phyloP scores from a whole-genome alignment of 2,113 vertebrate genomes.

The Melozone crissalis region DNA sequence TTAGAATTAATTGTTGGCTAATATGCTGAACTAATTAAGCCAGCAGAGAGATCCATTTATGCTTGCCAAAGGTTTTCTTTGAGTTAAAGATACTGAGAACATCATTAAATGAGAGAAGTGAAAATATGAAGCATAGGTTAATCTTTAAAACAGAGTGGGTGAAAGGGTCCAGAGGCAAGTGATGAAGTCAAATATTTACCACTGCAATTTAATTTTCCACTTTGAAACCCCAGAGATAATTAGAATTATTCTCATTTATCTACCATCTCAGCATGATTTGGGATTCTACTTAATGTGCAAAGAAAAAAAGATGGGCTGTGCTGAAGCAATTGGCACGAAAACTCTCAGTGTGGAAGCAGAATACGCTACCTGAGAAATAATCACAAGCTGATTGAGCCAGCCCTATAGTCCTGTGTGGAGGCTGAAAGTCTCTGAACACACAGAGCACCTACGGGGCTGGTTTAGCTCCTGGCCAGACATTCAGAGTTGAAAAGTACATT shows the following conservation, averaged over 20 bases:
- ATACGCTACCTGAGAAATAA: neutral
- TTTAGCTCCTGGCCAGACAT: neutral
- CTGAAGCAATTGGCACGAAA: neutral
- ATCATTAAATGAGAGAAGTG: conserved; percentile 26
- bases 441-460: neutral
- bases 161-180: conserved; percentile 44
- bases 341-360: neutral
- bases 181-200: conserved; percentile 63
- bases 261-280: conserved; percentile 37
- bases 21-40: conserved; percentile 59
- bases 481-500: neutral
- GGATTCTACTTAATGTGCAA: conserved; percentile 8
- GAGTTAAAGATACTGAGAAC: conserved; percentile 7
- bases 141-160: conserved; percentile 42
- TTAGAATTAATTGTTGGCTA: conserved; percentile 52
- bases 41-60: conserved; percentile 34
- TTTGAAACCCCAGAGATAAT: conserved; percentile 55
- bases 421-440: neutral
- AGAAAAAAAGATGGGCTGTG: neutral
- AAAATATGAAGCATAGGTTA: conserved; percentile 49
- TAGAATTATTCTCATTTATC: conserved; percentile 52
- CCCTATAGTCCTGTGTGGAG: neutral
- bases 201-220: conserved; percentile 56
- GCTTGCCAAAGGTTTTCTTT: conserved; percentile 49
- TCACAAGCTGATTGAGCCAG: accelerated